These are phyloP conservation scores for Procapra przewalskii DNA, from an alignment of 2,113 vertebrate genomes.

Conservation along the genomic window DNA sequence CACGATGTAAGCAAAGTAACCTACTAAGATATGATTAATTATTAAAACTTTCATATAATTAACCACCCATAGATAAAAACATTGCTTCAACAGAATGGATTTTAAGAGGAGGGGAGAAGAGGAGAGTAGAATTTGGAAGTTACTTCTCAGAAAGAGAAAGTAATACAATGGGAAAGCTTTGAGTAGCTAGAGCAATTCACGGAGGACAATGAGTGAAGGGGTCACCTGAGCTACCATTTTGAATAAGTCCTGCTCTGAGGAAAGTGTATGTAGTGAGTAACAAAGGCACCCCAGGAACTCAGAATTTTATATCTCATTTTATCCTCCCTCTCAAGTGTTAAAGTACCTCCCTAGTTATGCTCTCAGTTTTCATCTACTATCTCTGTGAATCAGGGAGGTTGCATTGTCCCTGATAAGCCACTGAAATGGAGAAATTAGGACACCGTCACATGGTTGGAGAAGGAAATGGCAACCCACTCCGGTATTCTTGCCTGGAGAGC, in stretches of 20 bases:
- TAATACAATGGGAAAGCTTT: neutral
- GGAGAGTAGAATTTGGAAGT: neutral
- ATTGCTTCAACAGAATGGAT: neutral
- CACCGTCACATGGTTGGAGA: neutral
- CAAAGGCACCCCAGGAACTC: neutral
- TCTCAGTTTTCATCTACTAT: neutral
- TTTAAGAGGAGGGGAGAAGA: neutral
- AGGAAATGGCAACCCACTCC: neutral
- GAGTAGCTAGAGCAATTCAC: accelerated
- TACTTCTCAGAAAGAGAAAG: neutral
- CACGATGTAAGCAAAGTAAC: neutral
- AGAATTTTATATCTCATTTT: neutral
- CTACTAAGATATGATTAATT: neutral
- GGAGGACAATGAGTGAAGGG: neutral
- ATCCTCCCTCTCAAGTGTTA: neutral
- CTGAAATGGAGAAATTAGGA: neutral
- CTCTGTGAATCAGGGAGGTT: neutral
- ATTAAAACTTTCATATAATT: neutral
- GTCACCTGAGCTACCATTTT: neutral
- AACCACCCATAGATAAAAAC: neutral
- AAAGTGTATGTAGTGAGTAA: neutral
- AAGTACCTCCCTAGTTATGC: neutral
- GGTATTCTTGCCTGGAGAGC: neutral
- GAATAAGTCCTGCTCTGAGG: neutral
- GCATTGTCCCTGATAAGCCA: neutral